Percentiles rank a stretch among this genome's conserved stretches.
These are phyloP conservation scores for Homalodisca vitripennis DNA, from an alignment of 1,140 invertebrate genomes.

Conservation along the genomic window DNA sequence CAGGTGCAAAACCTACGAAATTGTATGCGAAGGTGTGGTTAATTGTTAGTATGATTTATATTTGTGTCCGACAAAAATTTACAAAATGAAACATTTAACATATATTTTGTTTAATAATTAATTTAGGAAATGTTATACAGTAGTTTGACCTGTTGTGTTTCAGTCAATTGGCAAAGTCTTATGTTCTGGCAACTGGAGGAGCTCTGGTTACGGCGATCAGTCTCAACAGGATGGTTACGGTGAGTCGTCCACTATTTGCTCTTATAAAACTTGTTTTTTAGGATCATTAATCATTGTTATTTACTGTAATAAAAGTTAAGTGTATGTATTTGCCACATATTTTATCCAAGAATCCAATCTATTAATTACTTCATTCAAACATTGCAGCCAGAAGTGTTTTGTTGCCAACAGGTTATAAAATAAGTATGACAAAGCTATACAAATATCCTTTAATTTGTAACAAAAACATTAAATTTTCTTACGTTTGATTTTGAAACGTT, in stretches of 20 bases:
- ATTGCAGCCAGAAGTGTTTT: too few species aligned
- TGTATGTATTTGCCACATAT: background rate
- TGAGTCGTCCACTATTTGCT: background rate
- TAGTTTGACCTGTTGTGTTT: conserved; percentile 25
- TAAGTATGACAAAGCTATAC: too few species aligned
- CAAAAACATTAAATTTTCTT: too few species aligned
- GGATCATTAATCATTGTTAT: background rate
- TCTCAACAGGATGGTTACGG: conserved; percentile 61
- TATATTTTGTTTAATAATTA: background rate
- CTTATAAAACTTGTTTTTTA: background rate
- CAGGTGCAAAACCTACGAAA: background rate
- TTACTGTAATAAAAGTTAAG: background rate
- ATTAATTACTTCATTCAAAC: background rate
- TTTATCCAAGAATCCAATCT: background rate
- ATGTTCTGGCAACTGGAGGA: conserved; percentile 89
- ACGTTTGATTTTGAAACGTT: too few species aligned
- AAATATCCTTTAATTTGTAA: too few species aligned
- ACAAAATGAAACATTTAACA: background rate
- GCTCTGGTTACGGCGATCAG: conserved; percentile 85
- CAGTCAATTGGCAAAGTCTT: conserved; percentile 84
- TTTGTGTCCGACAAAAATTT: background rate
- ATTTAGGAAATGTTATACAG: background rate
- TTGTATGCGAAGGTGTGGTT: background rate
- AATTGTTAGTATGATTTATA: background rate
- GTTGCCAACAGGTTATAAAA: too few species aligned